Evolutionary conservation across 64 coral and sea anemone genomes (phyloP).

Genomic region (Acropora tenuis): DNA sequence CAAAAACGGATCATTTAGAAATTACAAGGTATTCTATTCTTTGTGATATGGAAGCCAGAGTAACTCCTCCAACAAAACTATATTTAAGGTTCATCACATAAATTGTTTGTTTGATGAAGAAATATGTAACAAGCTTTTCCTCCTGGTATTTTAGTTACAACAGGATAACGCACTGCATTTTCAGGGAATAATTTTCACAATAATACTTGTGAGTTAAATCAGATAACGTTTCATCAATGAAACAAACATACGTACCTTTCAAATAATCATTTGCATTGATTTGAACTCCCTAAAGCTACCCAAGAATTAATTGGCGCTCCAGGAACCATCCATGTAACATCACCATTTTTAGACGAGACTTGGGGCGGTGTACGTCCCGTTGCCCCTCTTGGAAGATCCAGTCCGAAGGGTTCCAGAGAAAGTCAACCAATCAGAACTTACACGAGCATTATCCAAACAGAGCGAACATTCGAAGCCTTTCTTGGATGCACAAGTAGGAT

Average conservation of each 20-base stretch:
- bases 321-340: not conserved
- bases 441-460: constrained; percentile 3
- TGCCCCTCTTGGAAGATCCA: not conserved
- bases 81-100: not conserved
- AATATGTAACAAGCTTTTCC: not conserved
- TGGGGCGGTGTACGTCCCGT: not conserved
- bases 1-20: not conserved
- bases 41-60: not conserved
- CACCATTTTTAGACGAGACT: not conserved
- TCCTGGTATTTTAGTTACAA: not conserved
- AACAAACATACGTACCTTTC: not conserved
- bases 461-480: not conserved
- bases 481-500: not conserved
- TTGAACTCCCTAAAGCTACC: not conserved
- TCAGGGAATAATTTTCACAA: not conserved
- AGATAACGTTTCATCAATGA: not conserved
- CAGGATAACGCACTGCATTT: not conserved
- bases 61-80: not conserved
- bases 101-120: not conserved
- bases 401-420: not conserved
- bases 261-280: not conserved
- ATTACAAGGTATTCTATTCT: not conserved
- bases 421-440: not conserved
- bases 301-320: not conserved
- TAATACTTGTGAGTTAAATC: not conserved